phyloP scores from a whole-genome alignment of 2,888 invertebrate species.

The Melanostoma mellinum region DNA sequence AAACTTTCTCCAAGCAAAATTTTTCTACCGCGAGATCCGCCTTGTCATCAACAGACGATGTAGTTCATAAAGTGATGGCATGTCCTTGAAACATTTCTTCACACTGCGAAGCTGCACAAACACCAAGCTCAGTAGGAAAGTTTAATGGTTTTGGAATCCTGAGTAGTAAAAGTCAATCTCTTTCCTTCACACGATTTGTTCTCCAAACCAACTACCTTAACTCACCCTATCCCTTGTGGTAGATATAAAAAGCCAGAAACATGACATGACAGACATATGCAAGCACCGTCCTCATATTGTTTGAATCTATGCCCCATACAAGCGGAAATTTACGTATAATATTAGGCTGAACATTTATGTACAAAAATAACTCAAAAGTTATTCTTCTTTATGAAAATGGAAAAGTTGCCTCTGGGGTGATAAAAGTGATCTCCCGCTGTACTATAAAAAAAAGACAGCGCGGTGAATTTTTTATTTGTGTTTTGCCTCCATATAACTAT shows the following conservation, averaged over 20 bases:
- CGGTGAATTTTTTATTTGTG: neutral
- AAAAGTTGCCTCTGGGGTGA: slow-evolving; percentile 30
- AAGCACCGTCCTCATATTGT: slow-evolving; percentile 30
- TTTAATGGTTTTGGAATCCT: too few species aligned
- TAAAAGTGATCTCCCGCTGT: slow-evolving; percentile 35
- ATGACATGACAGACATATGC: slow-evolving; percentile 8
- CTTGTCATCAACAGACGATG: too few species aligned
- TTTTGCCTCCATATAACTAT: slow-evolving; percentile 4
- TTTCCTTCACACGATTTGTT: neutral
- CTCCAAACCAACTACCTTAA: neutral
- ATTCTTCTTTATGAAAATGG: slow-evolving; percentile 47
- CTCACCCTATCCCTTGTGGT: neutral
- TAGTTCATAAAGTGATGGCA: too few species aligned
- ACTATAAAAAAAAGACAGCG: slow-evolving; percentile 4
- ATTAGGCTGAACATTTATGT: slow-evolving; percentile 1
- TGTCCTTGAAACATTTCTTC: too few species aligned
- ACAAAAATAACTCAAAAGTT: slow-evolving; percentile 24
- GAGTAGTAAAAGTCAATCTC: neutral
- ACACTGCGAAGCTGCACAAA: too few species aligned
- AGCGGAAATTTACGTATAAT: slow-evolving; percentile 5
- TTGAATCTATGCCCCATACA: slow-evolving; percentile 17
- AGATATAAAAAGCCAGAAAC: neutral
- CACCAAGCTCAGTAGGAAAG: too few species aligned
- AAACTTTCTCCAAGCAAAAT: too few species aligned
- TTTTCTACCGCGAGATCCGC: too few species aligned